Evolutionary conservation across 2,113 vertebrate genomes (phyloP), one percentile per base, ranked within the genome.

Genomic region (Orthonyx spaldingii): DNA sequence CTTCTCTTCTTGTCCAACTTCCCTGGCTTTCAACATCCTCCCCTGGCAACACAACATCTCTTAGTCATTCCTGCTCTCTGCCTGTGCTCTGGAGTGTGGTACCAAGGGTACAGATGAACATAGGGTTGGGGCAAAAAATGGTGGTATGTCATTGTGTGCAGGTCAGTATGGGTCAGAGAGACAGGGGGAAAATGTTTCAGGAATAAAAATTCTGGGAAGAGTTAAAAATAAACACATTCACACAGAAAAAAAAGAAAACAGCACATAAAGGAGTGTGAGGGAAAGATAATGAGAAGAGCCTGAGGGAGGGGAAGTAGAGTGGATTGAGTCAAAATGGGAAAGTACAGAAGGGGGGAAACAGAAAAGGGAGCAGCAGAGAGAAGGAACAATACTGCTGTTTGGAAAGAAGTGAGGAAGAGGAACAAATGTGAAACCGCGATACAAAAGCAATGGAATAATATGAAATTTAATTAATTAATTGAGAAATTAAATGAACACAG

Each of bases 71-170:
- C 63, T 90, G 65, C 37, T 61, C n/a, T 52, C 24, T 87, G 16
- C 16, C 32, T 85, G 3, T 70, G 53, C 52, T 49, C 9, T 7
- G 11, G 5, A 50, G 23, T 8, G 6, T 39, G 21, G 16, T 39
- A 42, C 18, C 0, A 2, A 52, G 19, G 11, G 4, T 18, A 11
- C 3, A 15, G 49, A 46, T 60, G 33, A 44, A 49, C 13, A 13
- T 1, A 27, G 19, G 13, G 10, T 37, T 33, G 10, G 14, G 17
- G 3, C 13, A 37, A 76, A 66, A 82, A 74, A 14, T 10, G 4
- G 41, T 47, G 35, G 2, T 0, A 0, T 52, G 19, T 33, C 57
- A 42, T 6, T 49, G 32, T 55, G 11, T 77, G 41, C 32, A 55
- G n/a, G 19, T 56, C 13, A 24, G 27, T 68, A 3, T 6, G 26